Conservation (phyloP, 2,797 vertebrate genomes). For the Amblyraja radiata region DNA sequence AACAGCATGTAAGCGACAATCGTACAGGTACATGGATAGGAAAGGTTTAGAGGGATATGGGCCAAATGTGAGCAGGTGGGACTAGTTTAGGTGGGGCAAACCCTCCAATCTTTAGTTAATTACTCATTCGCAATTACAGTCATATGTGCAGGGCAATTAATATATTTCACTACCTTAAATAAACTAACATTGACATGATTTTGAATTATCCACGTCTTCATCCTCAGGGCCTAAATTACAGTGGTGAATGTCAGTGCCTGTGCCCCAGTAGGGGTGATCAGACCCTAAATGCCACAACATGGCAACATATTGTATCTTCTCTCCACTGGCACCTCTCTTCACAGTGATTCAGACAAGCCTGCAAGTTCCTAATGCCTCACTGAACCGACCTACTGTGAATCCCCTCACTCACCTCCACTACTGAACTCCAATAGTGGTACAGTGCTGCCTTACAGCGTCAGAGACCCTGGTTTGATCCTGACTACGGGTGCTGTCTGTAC, state of each 20-base stretch:
- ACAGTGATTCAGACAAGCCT: too few species aligned
- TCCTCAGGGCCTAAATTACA: not conserved
- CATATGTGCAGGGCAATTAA: not conserved
- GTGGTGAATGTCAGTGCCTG: not conserved
- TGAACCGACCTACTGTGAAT: not conserved
- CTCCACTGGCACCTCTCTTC: too few species aligned
- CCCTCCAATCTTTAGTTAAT: not conserved
- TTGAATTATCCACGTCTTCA: not conserved
- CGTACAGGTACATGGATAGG: too few species aligned
- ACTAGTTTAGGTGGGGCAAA: too few species aligned
- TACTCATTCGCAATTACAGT: constrained; percentile 10
- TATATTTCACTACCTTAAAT: not conserved
- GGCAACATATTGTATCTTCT: not conserved
- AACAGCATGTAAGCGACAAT: too few species aligned
- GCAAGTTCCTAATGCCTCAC: not conserved
- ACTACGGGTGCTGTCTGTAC: too few species aligned
- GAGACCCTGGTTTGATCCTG: too few species aligned
- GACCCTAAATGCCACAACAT: not conserved
- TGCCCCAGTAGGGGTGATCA: not conserved
- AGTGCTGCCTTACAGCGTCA: too few species aligned
- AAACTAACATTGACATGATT: not conserved
- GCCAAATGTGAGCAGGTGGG: too few species aligned
- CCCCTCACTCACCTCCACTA: too few species aligned
- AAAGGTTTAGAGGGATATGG: too few species aligned
- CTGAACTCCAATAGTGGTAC: not conserved